These are phyloP conservation scores for Ahaetulla prasina DNA, from an alignment of 2,113 vertebrate genomes.

Conservation along the genomic window DNA sequence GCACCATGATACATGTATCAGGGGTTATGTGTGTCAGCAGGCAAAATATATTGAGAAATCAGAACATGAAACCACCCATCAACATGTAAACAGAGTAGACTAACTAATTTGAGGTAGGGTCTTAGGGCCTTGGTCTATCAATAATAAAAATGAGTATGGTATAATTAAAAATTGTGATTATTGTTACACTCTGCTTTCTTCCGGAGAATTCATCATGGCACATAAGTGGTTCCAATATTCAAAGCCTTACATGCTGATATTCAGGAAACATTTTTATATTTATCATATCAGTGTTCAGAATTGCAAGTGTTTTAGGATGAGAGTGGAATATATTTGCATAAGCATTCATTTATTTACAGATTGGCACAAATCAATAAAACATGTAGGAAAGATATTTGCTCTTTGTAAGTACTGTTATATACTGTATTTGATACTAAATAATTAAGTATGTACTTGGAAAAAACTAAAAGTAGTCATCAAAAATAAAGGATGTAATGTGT, in stretches of 20 bases:
- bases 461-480: not conserved
- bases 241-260: not conserved
- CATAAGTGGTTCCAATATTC: not conserved
- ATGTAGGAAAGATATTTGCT: not conserved
- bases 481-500: not conserved
- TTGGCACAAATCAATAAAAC: not conserved
- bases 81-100: not conserved
- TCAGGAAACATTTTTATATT: not conserved
- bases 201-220: not conserved
- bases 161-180: not conserved
- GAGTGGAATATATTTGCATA: not conserved
- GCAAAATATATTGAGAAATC: not conserved
- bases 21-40: not conserved
- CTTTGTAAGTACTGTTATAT: not conserved
- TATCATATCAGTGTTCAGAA: not conserved
- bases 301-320: not conserved
- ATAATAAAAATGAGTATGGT: not conserved
- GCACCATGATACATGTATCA: not conserved
- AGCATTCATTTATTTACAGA: not conserved
- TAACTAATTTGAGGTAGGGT: not conserved
- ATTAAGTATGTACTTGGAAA: not conserved
- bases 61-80: not conserved
- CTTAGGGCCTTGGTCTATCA: not conserved
- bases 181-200: not conserved
- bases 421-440: not conserved